Evolutionary conservation across 2,888 invertebrate genomes (phyloP), one percentile per base, ranked within the genome.

Genomic region (Didymodactylos carnosus): DNA sequence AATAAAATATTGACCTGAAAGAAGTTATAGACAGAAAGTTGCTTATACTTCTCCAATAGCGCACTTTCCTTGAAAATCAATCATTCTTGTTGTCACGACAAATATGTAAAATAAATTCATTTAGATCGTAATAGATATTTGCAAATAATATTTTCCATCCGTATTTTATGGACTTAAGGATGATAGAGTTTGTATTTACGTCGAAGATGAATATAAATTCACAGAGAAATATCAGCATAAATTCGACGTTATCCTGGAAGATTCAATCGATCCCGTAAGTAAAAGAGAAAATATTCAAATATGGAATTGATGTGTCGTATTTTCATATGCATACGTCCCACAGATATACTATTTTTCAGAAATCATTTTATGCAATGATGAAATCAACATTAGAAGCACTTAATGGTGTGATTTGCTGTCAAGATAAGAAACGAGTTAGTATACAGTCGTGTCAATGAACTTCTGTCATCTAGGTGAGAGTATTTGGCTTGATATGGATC

Each of bases 181-280:
- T 80, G 88, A 90, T 0, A 95, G 94, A 83, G 83, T 97, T 27
- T 88, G 86, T 0, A 84, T 98, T 0, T 88, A 88, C 80, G 88
- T 94, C 53, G 91, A 91, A 0, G 97, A 98, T 83, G 98, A 98
- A 0, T 93, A 94, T 81, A 90, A 93, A 78, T 98, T 91, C 83
- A 90, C 98, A 88, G 89, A 90, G 79, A 87, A 89, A 72, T 85
- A 94, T 81, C 86, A 86, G 75, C 86, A 88, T 51, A 89, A 91
- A 83, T 98, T 92, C 82, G 98, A 98, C 84, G 91, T 98, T 62
- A 94, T 98, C 77, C 94, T 98, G 74, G 98, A 97, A 0, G 98
- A 98, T 82, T 94, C 94, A 77, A 94, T 94, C 51, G 98, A 98
- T 85, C 97, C 97, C 0, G 87, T 95, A 39, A 97, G 95, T 86